Evolutionary conservation across 1,140 invertebrate species (phyloP).

Genomic region (Mya arenaria): DNA sequence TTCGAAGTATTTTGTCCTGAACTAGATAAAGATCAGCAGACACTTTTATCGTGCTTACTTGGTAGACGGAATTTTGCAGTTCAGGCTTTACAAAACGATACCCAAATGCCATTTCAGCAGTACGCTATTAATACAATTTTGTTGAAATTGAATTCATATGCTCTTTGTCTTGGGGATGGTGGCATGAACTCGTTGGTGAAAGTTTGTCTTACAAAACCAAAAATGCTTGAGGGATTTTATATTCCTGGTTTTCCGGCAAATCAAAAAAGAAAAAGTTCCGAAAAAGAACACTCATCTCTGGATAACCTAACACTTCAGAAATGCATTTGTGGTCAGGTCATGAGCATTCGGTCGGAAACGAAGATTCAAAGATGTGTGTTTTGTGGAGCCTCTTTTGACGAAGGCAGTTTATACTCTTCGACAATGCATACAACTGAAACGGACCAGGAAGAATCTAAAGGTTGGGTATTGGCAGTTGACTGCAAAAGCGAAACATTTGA

Average conservation of each 20-base stretch:
- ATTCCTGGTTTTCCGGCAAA: neutral
- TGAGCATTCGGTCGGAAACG: no score
- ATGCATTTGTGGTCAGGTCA: no score
- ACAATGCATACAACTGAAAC: no score
- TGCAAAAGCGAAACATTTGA: no score
- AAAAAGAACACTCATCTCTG: neutral
- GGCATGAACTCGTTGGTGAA: neutral
- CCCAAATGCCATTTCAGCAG: neutral
- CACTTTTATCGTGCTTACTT: neutral
- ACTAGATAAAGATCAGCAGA: neutral
- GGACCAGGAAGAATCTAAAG: no score
- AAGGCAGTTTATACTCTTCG: no score
- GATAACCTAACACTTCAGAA: no score
- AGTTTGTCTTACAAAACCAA: neutral
- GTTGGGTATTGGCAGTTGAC: no score
- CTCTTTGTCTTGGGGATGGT: neutral
- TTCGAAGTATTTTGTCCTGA: neutral
- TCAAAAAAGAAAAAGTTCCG: neutral
- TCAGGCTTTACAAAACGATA: neutral
- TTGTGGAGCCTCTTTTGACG: no score
- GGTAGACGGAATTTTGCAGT: conserved; percentile 3
- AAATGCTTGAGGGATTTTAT: neutral
- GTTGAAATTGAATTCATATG: neutral
- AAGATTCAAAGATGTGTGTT: no score
- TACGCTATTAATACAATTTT: neutral